Conservation (phyloP, 2,113 vertebrate species). For the Amphilophus citrinellus region DNA sequence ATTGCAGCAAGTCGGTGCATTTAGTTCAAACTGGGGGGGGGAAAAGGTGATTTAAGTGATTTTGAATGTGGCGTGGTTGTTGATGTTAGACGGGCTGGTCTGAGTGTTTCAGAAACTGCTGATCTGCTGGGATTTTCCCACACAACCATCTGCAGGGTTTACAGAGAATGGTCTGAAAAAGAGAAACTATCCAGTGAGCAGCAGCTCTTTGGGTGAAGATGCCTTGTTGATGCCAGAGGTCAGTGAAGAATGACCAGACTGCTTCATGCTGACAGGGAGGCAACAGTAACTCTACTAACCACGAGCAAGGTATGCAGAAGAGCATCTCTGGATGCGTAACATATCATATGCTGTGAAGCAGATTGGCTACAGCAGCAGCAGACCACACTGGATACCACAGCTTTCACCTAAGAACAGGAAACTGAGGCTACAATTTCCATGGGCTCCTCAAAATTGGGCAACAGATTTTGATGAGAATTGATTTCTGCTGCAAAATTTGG, state of each 20-base stretch:
- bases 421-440: neutral
- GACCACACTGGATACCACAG: too few relatives aligned
- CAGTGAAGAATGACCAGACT: neutral
- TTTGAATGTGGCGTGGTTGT: neutral
- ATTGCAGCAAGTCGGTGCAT: neutral
- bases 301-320: rapidly evolving
- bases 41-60: neutral
- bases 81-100: neutral
- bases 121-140: neutral
- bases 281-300: neutral
- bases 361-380: neutral
- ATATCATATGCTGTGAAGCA: neutral
- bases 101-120: neutral
- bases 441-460: neutral
- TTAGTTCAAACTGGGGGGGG: neutral
- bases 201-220: neutral
- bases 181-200: neutral
- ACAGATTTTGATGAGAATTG: neutral
- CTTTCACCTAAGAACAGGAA: too few relatives aligned
- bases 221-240: neutral
- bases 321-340: too few relatives aligned
- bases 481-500: neutral
- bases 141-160: neutral
- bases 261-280: neutral
- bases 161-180: neutral